phyloP scores from a whole-genome alignment of 2,888 invertebrate genomes.

The Acanthosoma haemorrhoidale region DNA sequence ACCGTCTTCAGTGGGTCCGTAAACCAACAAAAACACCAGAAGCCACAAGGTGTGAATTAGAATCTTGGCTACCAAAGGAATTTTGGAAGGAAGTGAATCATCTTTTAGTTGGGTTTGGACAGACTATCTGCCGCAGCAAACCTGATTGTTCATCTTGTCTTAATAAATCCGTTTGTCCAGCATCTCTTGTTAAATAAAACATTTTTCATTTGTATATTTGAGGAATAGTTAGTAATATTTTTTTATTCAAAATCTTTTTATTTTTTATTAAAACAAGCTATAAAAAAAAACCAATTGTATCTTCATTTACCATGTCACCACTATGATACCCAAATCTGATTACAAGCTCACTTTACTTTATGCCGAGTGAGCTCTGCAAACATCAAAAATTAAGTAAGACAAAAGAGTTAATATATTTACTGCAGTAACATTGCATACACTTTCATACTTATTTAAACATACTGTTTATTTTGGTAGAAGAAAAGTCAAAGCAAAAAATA shows the following conservation, averaged over 20 bases:
- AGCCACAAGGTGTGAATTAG: conserved; percentile 73
- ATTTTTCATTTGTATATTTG: too few relatives aligned
- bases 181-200: conserved; percentile 42
- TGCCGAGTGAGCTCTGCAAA: conserved; percentile 47
- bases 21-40: conserved; percentile 75
- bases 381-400: conserved; percentile 36
- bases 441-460: neutral
- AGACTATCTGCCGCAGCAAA: conserved; percentile 74
- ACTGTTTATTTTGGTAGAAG: neutral
- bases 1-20: conserved; percentile 80
- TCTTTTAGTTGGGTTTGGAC: conserved; percentile 94
- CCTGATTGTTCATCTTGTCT: conserved; percentile 81
- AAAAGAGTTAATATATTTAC: conserved; percentile 6
- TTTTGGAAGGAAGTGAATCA: conserved; percentile 85
- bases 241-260: too few relatives aligned
- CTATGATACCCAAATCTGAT: conserved; percentile 65
- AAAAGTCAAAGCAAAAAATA: too few relatives aligned
- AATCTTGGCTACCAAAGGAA: conserved; percentile 81
- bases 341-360: conserved; percentile 48
- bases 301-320: conserved; percentile 50
- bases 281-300: conserved; percentile 48
- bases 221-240: too few relatives aligned
- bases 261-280: conserved; percentile 69
- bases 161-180: conserved; percentile 77
- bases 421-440: too few relatives aligned